Percentiles rank a stretch among this genome's conserved stretches.
Evolutionary conservation across 1,140 invertebrate species (phyloP).

Genomic region (Cephus cinctus): DNA sequence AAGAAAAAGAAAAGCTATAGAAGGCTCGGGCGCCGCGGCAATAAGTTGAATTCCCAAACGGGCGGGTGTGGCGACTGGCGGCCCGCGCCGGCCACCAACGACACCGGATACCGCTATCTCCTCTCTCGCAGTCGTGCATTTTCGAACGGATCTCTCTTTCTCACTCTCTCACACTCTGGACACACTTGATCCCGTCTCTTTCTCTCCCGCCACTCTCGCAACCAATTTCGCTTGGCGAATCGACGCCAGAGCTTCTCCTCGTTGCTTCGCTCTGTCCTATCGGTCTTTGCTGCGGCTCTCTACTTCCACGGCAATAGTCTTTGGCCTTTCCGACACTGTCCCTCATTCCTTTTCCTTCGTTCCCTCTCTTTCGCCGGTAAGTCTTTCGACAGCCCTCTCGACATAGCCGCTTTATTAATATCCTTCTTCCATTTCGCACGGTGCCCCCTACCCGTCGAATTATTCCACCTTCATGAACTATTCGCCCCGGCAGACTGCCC

Average conservation of each 20-base stretch:
- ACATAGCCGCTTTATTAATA: too few species aligned
- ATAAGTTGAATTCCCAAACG: slow-evolving; percentile 57
- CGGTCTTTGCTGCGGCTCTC: not conserved
- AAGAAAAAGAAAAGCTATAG: too few species aligned
- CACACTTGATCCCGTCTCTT: not conserved
- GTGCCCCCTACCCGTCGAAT: too few species aligned
- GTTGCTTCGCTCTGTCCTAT: not conserved
- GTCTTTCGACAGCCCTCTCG: too few species aligned
- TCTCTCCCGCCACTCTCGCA: not conserved
- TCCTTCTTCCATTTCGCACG: too few species aligned
- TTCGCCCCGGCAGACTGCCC: too few species aligned
- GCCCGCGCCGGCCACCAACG: slow-evolving; percentile 48
- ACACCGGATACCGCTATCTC: slow-evolving; percentile 35
- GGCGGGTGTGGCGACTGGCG: slow-evolving; percentile 54
- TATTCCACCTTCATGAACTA: too few species aligned
- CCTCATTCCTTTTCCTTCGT: not conserved
- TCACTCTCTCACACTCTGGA: not conserved
- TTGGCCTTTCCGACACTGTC: not conserved
- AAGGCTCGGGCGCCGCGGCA: too few species aligned
- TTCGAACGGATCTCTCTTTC: not conserved
- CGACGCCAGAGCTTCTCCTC: slow-evolving; percentile 20
- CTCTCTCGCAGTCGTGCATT: too few species aligned
- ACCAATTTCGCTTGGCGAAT: not conserved
- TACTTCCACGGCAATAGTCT: slow-evolving; percentile 8
- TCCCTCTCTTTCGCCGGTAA: slow-evolving; percentile 1